Evolutionary conservation across 2,888 invertebrate genomes (phyloP).

Genomic region (Lepidochrysops patricia): DNA sequence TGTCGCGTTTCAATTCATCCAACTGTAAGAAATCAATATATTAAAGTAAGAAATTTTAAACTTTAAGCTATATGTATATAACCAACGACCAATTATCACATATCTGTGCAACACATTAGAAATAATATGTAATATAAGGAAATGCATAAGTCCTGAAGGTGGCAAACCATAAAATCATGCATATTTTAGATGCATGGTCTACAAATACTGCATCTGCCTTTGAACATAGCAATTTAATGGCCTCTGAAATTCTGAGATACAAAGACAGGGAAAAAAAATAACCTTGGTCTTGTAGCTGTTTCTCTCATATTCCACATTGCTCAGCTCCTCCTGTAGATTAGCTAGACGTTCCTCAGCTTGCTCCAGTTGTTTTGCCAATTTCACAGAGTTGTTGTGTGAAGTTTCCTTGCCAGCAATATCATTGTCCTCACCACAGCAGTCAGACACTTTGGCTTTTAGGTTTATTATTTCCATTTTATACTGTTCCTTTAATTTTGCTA

Average conservation of each 20-base stretch:
- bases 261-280: background rate
- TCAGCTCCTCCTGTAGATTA: slow-evolving; percentile 64
- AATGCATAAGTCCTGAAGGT: no score
- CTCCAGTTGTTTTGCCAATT: slow-evolving; percentile 61
- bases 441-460: slow-evolving; percentile 52
- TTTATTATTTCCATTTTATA: slow-evolving; percentile 52
- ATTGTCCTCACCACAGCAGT: slow-evolving; percentile 45
- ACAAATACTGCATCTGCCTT: no score
- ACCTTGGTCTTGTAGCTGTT: slow-evolving; percentile 64
- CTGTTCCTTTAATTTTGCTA: slow-evolving; percentile 60
- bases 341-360: slow-evolving; percentile 68
- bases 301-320: slow-evolving; percentile 67
- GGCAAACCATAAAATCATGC: no score
- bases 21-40: slow-evolving; percentile 38
- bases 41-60: no score
- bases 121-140: background rate
- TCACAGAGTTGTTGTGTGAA: slow-evolving; percentile 26
- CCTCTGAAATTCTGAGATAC: no score
- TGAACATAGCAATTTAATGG: no score
- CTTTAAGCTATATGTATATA: no score
- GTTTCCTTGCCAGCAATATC: slow-evolving; percentile 31
- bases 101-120: background rate
- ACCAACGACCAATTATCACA: no score
- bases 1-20: slow-evolving; percentile 56
- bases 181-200: no score